These are phyloP conservation scores for Sitta europaea DNA, from an alignment of 2,113 vertebrate genomes.

Conservation along the genomic window DNA sequence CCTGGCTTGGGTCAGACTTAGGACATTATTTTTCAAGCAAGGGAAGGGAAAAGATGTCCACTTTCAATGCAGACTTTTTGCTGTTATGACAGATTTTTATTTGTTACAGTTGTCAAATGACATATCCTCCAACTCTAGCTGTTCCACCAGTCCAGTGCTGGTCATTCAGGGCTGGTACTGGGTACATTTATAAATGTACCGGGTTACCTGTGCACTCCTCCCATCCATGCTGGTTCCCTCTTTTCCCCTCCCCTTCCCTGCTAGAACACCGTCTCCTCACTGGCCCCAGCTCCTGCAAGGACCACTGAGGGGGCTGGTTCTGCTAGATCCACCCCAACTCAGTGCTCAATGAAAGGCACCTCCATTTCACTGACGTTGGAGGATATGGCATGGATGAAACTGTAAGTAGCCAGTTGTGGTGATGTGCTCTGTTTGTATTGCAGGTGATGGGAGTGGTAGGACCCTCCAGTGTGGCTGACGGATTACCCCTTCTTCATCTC, in stretches of 20 bases:
- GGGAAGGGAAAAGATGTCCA: slow-evolving; percentile 30
- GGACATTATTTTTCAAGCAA: slow-evolving; percentile 69
- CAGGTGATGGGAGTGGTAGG: slow-evolving; percentile 99
- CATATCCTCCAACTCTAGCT: slow-evolving; percentile 67
- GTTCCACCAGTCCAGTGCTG: slow-evolving; percentile 52
- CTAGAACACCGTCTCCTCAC: slow-evolving; percentile 12
- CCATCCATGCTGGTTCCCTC: slow-evolving; percentile 38
- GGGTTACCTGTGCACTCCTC: background rate
- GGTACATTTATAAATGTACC: slow-evolving; percentile 56
- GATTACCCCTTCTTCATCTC: slow-evolving; percentile 96
- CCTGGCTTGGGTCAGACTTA: slow-evolving; percentile 66
- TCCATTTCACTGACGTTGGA: slow-evolving; percentile 51
- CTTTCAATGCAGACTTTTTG: slow-evolving; percentile 51
- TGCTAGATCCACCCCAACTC: slow-evolving; percentile 21
- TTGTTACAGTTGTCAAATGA: slow-evolving; percentile 60
- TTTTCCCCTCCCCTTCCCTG: slow-evolving; percentile 11
- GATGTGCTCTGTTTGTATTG: slow-evolving; percentile 81
- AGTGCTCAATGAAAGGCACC: slow-evolving; percentile 15
- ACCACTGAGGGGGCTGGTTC: slow-evolving; percentile 4
- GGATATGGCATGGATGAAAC: slow-evolving; percentile 72
- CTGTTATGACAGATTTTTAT: slow-evolving; percentile 37
- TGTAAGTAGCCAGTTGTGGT: slow-evolving; percentile 73
- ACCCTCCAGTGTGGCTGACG: slow-evolving; percentile 98
- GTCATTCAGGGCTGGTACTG: slow-evolving; percentile 56
- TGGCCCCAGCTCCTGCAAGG: slow-evolving; percentile 11